phyloP scores from a whole-genome alignment of 2,113 vertebrate genomes.

The Erinaceus europaeus region DNA sequence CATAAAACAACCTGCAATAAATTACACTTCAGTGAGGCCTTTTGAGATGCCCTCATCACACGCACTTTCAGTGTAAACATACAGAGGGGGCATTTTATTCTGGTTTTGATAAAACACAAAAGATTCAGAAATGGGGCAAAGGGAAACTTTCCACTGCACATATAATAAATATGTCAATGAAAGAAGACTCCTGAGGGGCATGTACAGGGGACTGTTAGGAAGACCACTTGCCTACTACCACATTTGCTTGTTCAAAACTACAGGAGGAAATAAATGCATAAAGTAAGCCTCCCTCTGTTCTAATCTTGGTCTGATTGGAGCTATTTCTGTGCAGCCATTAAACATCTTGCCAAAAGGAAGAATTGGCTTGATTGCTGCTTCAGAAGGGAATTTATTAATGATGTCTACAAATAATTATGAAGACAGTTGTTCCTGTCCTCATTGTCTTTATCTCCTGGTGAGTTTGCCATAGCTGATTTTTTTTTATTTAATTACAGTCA shows the following conservation, averaged over 20 bases:
- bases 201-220: neutral
- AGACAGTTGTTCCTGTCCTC: neutral
- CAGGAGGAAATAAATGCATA: constrained; percentile 25
- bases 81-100: constrained; percentile 40
- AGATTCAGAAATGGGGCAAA: constrained; percentile 55
- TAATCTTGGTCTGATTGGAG: constrained; percentile 57
- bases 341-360: constrained; percentile 57
- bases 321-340: constrained; percentile 12
- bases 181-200: constrained; percentile 32
- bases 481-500: constrained; percentile 33
- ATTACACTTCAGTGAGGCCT: constrained; percentile 58
- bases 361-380: constrained; percentile 54
- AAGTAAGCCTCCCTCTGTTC: constrained; percentile 33
- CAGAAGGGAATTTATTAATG: constrained; percentile 35
- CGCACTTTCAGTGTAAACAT: constrained; percentile 19
- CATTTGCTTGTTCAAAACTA: constrained; percentile 5
- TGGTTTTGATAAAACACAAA: constrained; percentile 66
- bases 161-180: constrained; percentile 54
- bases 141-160: constrained; percentile 58
- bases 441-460: neutral
- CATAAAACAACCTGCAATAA: constrained; percentile 70
- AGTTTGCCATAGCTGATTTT: neutral
- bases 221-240: neutral
- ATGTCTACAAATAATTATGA: constrained; percentile 44
- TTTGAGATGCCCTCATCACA: neutral